phyloP scores from a whole-genome alignment of 2,888 invertebrate species.

The Orchesella flavescens region DNA sequence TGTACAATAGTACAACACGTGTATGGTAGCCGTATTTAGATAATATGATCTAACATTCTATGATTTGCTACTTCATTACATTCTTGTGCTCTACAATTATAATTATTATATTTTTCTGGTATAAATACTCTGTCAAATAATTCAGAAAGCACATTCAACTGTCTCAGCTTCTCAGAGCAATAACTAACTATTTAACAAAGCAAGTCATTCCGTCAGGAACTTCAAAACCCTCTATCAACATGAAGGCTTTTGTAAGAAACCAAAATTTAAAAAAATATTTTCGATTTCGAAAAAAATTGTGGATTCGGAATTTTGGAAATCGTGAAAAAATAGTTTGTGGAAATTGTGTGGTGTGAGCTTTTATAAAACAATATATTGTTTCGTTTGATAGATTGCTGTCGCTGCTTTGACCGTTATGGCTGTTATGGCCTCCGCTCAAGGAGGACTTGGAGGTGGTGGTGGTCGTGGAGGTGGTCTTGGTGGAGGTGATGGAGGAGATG shows the following conservation, averaged over 20 bases:
- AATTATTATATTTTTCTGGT: too few species aligned
- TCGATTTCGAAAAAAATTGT: too few species aligned
- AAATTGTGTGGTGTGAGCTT: too few species aligned
- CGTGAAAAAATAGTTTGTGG: too few species aligned
- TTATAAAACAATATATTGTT: neutral
- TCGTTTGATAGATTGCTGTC: slow-evolving; percentile 30
- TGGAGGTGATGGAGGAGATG: slow-evolving; percentile 18
- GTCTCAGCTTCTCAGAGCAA: slow-evolving; percentile 18
- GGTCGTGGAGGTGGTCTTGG: neutral
- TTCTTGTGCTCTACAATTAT: too few species aligned
- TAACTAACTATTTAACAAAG: neutral
- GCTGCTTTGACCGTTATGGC: slow-evolving; percentile 30
- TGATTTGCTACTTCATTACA: too few species aligned
- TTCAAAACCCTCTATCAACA: slow-evolving; percentile 30
- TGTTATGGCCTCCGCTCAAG: neutral
- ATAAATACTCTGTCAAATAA: slow-evolving; percentile 51
- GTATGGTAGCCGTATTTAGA: too few species aligned
- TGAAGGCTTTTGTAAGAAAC: slow-evolving; percentile 52
- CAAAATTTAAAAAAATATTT: too few species aligned
- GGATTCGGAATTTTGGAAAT: neutral
- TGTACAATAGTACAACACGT: too few species aligned
- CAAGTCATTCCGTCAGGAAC: slow-evolving; percentile 7
- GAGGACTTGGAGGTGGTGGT: slow-evolving; percentile 21
- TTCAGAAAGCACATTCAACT: slow-evolving; percentile 37
- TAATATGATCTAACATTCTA: too few species aligned